phyloP scores from a whole-genome alignment of 1,140 invertebrate genomes.

The Charaxes varanes region DNA sequence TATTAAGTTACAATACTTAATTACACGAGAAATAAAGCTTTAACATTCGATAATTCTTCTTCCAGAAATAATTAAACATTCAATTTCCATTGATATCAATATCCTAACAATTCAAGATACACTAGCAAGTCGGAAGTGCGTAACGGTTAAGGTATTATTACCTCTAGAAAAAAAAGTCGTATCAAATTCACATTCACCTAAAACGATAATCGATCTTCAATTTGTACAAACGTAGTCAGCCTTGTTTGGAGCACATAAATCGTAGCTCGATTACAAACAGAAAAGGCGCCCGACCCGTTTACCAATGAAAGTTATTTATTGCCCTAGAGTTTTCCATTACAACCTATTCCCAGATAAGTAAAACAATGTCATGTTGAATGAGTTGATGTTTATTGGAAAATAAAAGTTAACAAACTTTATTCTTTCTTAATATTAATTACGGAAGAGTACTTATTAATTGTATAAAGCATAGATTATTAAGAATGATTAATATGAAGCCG shows the following conservation, averaged over 20 bases:
- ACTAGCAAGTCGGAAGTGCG: too few species aligned
- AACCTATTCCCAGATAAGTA: constrained; percentile 1
- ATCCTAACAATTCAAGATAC: too few species aligned
- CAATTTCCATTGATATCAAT: too few species aligned
- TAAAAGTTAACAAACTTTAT: not conserved
- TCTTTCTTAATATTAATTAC: too few species aligned
- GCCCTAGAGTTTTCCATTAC: constrained; percentile 14
- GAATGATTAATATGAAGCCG: too few species aligned
- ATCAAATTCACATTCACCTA: not conserved
- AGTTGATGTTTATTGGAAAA: not conserved
- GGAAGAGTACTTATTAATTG: too few species aligned
- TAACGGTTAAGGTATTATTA: not conserved
- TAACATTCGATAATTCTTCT: too few species aligned
- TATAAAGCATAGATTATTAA: too few species aligned
- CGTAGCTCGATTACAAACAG: constrained; percentile 9
- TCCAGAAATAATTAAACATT: too few species aligned
- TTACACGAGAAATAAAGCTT: too few species aligned
- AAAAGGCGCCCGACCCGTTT: constrained; percentile 10
- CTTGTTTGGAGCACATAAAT: constrained; percentile 16
- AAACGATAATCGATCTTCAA: constrained; percentile 14
- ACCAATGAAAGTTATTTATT: constrained; percentile 19
- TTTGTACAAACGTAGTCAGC: constrained; percentile 11
- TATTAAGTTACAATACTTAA: too few species aligned
- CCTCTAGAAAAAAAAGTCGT: too few species aligned
- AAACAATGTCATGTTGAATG: not conserved